A percentile compares a stretch with the other conserved stretches of the same genome.
Conservation (phyloP, 2,797 vertebrate species). For the Parotocinclus haroldoi region DNA sequence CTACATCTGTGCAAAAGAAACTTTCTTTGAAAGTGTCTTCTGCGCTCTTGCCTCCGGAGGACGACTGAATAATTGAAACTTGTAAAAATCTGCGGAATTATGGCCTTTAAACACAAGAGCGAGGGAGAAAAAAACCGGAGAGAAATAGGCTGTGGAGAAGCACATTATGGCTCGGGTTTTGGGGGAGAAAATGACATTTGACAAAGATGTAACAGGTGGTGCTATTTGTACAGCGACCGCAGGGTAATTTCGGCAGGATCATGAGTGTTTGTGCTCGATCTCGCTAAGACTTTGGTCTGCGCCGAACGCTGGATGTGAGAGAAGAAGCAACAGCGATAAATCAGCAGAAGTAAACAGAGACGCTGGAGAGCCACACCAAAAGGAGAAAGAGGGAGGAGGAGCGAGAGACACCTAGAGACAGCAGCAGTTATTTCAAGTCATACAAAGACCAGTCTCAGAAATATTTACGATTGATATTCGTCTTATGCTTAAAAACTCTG, state of each 20-base stretch:
- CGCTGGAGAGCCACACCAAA: too few relatives aligned
- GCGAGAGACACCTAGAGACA: not conserved
- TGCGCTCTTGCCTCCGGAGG: conserved; percentile 14
- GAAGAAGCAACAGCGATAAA: conserved; percentile 21
- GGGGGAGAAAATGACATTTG: conserved; percentile 38
- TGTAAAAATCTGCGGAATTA: conserved; percentile 4
- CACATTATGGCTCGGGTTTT: conserved; percentile 25
- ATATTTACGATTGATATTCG: too few relatives aligned
- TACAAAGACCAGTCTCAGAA: too few relatives aligned
- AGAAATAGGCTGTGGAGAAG: not conserved
- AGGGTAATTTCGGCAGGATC: conserved; percentile 46
- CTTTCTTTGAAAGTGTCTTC: conserved; percentile 16
- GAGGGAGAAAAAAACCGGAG: conserved; percentile 2
- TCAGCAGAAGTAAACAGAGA: conserved; percentile 44
- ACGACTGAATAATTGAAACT: conserved; percentile 22
- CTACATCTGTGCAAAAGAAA: conserved; percentile 15
- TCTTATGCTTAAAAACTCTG: too few relatives aligned
- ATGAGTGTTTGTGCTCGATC: conserved; percentile 40
- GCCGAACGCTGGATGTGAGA: conserved; percentile 26
- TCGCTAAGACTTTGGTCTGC: conserved; percentile 29
- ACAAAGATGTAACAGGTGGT: conserved; percentile 40
- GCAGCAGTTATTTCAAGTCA: not conserved
- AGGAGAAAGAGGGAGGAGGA: not conserved
- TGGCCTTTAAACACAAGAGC: conserved; percentile 12
- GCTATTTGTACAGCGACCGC: conserved; percentile 40